Evolutionary conservation across 2,797 vertebrate genomes (phyloP).

Genomic region (Harpagifer antarcticus): DNA sequence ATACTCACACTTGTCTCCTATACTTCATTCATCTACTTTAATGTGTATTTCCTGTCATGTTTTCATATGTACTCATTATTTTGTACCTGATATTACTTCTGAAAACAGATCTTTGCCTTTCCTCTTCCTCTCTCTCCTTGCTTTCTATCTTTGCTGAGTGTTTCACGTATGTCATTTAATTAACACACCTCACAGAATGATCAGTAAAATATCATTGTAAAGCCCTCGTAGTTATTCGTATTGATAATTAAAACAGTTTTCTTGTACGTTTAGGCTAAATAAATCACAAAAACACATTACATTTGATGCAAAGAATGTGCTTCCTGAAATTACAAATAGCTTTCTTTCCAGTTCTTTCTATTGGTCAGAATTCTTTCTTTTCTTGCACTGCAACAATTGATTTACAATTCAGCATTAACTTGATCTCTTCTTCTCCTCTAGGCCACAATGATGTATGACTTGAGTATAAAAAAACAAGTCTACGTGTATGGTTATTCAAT

Average conservation of each 20-base stretch:
- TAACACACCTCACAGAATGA: conserved; percentile 16
- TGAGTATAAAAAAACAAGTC: background rate
- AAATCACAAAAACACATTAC: background rate
- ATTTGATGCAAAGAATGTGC: background rate
- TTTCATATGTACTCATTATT: conserved; percentile 7
- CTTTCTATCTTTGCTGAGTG: conserved; percentile 20
- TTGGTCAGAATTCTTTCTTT: background rate
- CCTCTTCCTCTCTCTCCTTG: background rate
- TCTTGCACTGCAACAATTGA: background rate
- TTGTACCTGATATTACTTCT: background rate
- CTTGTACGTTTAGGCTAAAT: background rate
- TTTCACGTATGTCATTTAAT: conserved; percentile 11
- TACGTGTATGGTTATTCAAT: accelerated
- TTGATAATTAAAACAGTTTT: background rate
- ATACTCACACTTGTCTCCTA: conserved; percentile 16
- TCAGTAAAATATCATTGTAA: background rate
- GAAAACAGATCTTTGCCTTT: background rate
- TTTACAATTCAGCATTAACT: background rate
- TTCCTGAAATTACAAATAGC: too few relatives aligned
- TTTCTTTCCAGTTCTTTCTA: background rate
- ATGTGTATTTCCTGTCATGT: conserved; percentile 10
- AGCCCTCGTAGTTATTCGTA: background rate
- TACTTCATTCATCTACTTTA: background rate
- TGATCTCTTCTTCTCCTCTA: conserved; percentile 39
- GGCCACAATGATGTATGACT: conserved; percentile 64